A percentile compares a stretch with the other conserved stretches of the same genome.
phyloP scores from a whole-genome alignment of 2,888 invertebrate species.

The Eulithis prunata region DNA sequence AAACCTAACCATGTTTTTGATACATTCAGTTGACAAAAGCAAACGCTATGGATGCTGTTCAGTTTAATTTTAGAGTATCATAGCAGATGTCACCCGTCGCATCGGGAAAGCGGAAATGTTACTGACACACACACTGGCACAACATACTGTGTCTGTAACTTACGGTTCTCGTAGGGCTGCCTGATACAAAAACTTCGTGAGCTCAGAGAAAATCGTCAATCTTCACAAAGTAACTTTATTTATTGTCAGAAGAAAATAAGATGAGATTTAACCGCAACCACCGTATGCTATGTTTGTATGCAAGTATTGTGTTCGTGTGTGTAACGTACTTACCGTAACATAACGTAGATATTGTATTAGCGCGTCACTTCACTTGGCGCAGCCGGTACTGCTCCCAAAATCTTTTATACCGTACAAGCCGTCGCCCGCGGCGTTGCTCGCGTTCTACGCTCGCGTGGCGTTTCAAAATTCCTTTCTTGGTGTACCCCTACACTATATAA shows the following conservation, averaged over 20 bases:
- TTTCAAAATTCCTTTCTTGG: too few species aligned
- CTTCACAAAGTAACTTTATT: background rate
- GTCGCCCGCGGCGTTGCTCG: too few species aligned
- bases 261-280: too few species aligned
- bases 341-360: too few species aligned
- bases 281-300: too few species aligned
- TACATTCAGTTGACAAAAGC: slow-evolving; percentile 6
- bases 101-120: slow-evolving; percentile 36
- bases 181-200: slow-evolving; percentile 4
- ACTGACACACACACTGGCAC: slow-evolving; percentile 27
- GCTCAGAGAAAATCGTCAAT: background rate
- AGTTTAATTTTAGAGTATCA: slow-evolving; percentile 25
- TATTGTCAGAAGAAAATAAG: background rate
- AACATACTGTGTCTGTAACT: slow-evolving; percentile 24
- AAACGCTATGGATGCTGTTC: slow-evolving; percentile 15
- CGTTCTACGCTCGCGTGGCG: too few species aligned
- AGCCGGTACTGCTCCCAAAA: too few species aligned
- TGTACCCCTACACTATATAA: too few species aligned
- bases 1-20: background rate
- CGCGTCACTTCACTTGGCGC: too few species aligned
- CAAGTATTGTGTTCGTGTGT: too few species aligned
- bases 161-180: slow-evolving; percentile 13
- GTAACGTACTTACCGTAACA: too few species aligned
- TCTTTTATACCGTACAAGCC: too few species aligned
- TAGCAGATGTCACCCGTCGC: slow-evolving; percentile 29